phyloP scores from a whole-genome alignment of 1,140 invertebrate genomes.

The Aphelinus atriplicis region DNA sequence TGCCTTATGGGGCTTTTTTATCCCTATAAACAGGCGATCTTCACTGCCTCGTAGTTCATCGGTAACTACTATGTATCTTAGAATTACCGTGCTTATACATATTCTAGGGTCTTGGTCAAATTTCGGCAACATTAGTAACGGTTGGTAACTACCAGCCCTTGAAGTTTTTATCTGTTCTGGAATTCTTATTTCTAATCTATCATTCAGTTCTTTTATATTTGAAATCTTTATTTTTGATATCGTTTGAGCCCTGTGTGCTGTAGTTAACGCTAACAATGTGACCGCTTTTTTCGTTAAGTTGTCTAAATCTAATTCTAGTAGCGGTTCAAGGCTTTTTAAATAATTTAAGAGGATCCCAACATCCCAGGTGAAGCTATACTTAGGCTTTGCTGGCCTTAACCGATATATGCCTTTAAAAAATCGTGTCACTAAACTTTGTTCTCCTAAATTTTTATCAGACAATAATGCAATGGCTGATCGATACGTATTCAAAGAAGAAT shows the following conservation, averaged over 20 bases:
- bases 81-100: not conserved
- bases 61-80: constrained; percentile 2
- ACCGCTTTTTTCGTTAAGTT: constrained; percentile 43
- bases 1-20: not conserved
- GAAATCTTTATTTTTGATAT: constrained; percentile 6
- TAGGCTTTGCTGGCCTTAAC: constrained; percentile 33
- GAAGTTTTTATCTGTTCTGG: not conserved
- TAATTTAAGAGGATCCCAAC: constrained; percentile 42
- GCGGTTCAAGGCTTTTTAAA: constrained; percentile 37
- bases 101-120: not conserved
- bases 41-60: not conserved
- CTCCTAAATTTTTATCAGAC: constrained; percentile 26
- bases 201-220: not conserved
- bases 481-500: constrained; percentile 10
- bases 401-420: constrained; percentile 45
- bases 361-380: constrained; percentile 40
- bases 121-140: not conserved
- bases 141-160: not conserved
- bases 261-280: constrained; percentile 31
- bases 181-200: constrained; percentile 1
- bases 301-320: constrained; percentile 10
- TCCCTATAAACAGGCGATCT: not conserved
- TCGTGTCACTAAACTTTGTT: constrained; percentile 36
- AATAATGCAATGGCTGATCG: constrained; percentile 36
- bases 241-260: constrained; percentile 18